Evolutionary conservation across 2,113 vertebrate genomes (phyloP).

Genomic region (Notarius quadriscutis): DNA sequence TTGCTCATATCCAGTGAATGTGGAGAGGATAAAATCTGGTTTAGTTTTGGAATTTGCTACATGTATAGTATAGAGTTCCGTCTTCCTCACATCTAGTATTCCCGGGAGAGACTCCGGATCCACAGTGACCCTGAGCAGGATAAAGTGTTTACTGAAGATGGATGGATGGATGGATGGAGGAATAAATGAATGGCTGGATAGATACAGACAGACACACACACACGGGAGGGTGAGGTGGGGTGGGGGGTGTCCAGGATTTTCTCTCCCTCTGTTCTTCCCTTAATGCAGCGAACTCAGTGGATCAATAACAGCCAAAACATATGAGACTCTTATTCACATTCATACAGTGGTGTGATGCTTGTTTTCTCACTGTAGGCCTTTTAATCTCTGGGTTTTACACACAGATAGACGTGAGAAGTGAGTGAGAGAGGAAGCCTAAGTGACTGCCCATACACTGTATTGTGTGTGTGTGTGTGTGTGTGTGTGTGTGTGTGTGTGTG

Average conservation of each 20-base stretch:
- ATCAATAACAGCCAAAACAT: background rate
- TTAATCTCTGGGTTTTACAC: constrained; percentile 11
- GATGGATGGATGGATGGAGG: background rate
- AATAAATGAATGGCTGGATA: background rate
- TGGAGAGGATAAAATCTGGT: background rate
- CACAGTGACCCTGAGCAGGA: background rate
- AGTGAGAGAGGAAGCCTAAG: background rate
- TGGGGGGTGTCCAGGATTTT: background rate
- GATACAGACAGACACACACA: background rate
- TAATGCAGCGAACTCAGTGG: constrained; percentile 13
- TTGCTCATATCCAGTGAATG: no score
- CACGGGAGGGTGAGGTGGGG: background rate
- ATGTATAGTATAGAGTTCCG: background rate
- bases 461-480: background rate
- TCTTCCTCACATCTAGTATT: background rate
- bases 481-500: background rate
- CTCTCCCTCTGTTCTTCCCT: background rate
- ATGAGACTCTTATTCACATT: constrained; percentile 20
- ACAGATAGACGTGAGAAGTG: constrained; percentile 10
- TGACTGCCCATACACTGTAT: background rate
- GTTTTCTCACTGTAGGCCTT: constrained; percentile 2
- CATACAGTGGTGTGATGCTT: constrained; percentile 7
- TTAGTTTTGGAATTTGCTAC: background rate
- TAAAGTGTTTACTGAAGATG: background rate
- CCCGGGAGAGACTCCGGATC: background rate